Conservation (phyloP, 1,140 invertebrate genomes). For the Pomacea maculata region DNA sequence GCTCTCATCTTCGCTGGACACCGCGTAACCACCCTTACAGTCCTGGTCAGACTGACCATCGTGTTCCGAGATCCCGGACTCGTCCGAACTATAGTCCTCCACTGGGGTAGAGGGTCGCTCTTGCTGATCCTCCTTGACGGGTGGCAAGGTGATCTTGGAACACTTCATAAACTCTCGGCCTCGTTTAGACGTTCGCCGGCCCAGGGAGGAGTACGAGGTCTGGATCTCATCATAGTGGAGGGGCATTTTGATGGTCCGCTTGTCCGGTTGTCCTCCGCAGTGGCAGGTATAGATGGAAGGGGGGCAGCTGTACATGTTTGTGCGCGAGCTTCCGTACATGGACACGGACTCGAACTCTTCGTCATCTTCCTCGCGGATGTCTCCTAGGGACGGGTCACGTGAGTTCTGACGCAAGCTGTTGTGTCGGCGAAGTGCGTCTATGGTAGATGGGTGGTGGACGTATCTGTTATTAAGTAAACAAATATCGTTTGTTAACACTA, state of each 20-base stretch:
- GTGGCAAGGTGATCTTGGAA: constrained; percentile 12
- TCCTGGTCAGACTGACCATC: constrained; percentile 5
- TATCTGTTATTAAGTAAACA: neutral
- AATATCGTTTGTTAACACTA: neutral
- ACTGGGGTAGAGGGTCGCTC: neutral
- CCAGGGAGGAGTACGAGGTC: constrained; percentile 12
- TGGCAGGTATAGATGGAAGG: constrained; percentile 12
- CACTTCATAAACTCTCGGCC: neutral
- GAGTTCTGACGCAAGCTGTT: constrained; percentile 19
- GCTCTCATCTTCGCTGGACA: constrained; percentile 22
- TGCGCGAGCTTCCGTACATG: constrained; percentile 3
- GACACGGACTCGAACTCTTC: constrained; percentile 20
- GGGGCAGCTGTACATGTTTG: neutral
- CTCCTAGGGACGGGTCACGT: constrained; percentile 18
- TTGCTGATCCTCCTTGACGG: neutral
- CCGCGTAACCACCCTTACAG: constrained; percentile 9
- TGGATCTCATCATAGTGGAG: constrained; percentile 12
- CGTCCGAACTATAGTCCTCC: constrained; percentile 35
- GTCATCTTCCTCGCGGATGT: constrained; percentile 30
- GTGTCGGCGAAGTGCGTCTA: constrained; percentile 17
- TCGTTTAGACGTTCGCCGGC: neutral
- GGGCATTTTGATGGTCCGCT: constrained; percentile 5
- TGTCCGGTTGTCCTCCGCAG: neutral
- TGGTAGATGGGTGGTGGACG: constrained; percentile 6
- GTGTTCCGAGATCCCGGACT: constrained; percentile 33